Conservation (phyloP, 2,113 vertebrate genomes). For the Regulus satrapa region DNA sequence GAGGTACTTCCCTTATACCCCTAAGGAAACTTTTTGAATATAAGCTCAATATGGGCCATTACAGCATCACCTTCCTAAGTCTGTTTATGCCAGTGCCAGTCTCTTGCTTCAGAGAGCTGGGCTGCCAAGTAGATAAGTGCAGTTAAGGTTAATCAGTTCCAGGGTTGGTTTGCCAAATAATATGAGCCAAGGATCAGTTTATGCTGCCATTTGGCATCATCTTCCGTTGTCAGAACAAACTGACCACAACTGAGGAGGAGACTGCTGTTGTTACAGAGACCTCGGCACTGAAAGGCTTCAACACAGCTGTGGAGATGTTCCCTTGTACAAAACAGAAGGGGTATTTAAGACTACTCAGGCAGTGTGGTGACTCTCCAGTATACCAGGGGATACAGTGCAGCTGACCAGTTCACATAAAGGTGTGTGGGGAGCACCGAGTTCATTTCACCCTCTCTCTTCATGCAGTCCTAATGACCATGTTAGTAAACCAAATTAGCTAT, state of each 20-base stretch:
- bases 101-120: background rate
- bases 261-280: background rate
- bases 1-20: background rate
- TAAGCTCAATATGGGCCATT: accelerated
- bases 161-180: background rate
- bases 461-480: background rate
- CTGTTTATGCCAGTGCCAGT: background rate
- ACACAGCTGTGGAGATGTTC: background rate
- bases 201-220: background rate
- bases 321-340: background rate
- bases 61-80: background rate
- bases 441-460: background rate
- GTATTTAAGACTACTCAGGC: background rate
- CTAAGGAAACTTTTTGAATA: background rate
- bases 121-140: background rate
- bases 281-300: background rate
- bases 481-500: background rate
- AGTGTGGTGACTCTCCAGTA: background rate
- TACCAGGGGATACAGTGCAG: background rate
- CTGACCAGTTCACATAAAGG: background rate
- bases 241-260: background rate
- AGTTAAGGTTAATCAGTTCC: background rate
- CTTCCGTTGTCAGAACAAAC: background rate
- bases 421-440: background rate
- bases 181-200: background rate